Base-by-base conservation (phyloP, 2,797 vertebrate species). In the Podarcis siculus region DNA sequence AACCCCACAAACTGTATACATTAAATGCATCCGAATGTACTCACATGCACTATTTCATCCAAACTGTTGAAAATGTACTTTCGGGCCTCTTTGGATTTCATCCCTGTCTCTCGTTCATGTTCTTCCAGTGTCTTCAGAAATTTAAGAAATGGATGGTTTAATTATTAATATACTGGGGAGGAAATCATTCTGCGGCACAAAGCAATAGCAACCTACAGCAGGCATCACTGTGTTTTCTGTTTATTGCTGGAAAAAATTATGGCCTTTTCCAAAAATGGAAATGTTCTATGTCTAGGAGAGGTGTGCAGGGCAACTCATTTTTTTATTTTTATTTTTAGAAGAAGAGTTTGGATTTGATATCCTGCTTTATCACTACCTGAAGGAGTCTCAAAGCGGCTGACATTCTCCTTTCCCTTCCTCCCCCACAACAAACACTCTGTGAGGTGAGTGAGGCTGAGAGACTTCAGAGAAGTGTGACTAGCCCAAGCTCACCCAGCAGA, bases 21-120 rank as follows among this genome's bases (percentile, higher is more conserved):
- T 84, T 5, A 61, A 84, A 72, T 61, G 32, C 30, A 64, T 42
- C 45, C 39, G n/a, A 58, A 84, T 67, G 78, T 95, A 99, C 98
- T 95, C 97, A 99, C 99, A 10, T 99, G 98, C 98, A 97, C 98
- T 96, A 99, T 98, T 96, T 99, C 99, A 97, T 99, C 99, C 98
- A 99, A 98, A 98, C 98, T 98, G 98, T 97, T 98, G 97, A 99
- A 99, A 97, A 99, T 99, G 96, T 99, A 99, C 97, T 99, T 99
- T 94, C 99, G 97, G 92, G 99, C 98, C 97, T 99, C 99, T 97
- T 99, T 99, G 95, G 99, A 99, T 95, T 99, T 99, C 98, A 99
- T 99, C 92, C 98, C 98, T 25, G 98, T 99, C 96, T 99, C 99
- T 2, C 98, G 96, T 95, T 99, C 99, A 0, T 99, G 99, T 84